Conservation (phyloP, 2,797 vertebrate species). For the Echiichthys vipera region DNA sequence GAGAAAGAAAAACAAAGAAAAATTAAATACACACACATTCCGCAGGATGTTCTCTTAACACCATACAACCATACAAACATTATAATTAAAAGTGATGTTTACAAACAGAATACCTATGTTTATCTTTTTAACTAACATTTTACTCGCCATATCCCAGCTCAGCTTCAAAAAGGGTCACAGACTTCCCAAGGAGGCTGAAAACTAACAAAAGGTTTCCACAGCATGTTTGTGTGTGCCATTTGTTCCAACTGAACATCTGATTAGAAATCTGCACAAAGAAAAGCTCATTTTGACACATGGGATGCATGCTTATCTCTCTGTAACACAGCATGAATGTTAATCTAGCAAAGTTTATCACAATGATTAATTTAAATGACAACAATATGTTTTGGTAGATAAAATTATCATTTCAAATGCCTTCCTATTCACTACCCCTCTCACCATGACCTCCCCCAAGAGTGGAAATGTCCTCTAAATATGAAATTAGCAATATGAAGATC, state of each 20-base stretch:
- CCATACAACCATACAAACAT: no score
- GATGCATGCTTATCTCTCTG: slow-evolving; percentile 52
- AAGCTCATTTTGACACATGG: slow-evolving; percentile 32
- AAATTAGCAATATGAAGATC: slow-evolving; percentile 69
- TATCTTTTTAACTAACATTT: slow-evolving; percentile 3
- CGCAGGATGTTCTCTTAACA: neutral
- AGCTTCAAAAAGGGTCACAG: slow-evolving; percentile 38
- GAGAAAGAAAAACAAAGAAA: neutral
- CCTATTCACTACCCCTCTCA: slow-evolving; percentile 65
- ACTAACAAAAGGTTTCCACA: slow-evolving; percentile 25
- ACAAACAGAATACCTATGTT: neutral
- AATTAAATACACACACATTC: neutral
- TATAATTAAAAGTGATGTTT: slow-evolving; percentile 8
- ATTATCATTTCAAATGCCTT: slow-evolving; percentile 81
- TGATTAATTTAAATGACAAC: slow-evolving; percentile 76
- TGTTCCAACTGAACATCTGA: slow-evolving; percentile 42
- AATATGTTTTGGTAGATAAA: slow-evolving; percentile 61
- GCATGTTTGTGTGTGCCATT: slow-evolving; percentile 21
- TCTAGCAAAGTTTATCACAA: slow-evolving; percentile 67
- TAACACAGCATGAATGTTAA: slow-evolving; percentile 62
- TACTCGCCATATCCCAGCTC: neutral
- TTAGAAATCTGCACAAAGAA: slow-evolving; percentile 50
- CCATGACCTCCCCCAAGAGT: slow-evolving; percentile 69
- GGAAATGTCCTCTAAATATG: slow-evolving; percentile 79
- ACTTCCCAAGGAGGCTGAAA: slow-evolving; percentile 7